Evolutionary conservation across 2,797 vertebrate species (phyloP), one percentile per base, ranked within the genome.

Genomic region (Falco berigora): DNA sequence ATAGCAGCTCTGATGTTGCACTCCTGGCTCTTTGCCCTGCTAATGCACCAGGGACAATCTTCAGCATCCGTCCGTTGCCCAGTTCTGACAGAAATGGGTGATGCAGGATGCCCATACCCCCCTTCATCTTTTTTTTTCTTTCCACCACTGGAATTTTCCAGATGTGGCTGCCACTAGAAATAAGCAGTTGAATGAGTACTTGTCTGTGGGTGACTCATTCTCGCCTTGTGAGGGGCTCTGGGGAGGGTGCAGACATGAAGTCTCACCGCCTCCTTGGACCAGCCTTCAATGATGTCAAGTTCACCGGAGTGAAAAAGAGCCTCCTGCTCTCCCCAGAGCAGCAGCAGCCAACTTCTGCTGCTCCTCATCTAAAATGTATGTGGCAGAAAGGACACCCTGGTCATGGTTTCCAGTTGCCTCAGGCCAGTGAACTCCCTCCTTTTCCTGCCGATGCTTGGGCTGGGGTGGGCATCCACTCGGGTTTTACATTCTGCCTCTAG

Each of bases 121-220:
- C 14, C 47, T 44, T 59, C 14, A 5, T 68, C 49, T 47, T 64
- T 72, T 86, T 86, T 80, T 27, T 53, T 42, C 88, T 94, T 79
- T 0, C 2, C 42, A 42, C 34, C 53, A 77, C 66, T 30, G 0
- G 0, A 34, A 40, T 94, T 97, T 96, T 97, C 88, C 90, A 93
- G 64, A 81, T 86, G 69, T 56, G 49, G 30, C 83, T 95, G 83
- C 74, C 55, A 44, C 59, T 86, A 61, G 72, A 81, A 96, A 88
- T 58, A 52, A 84, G 62, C 58, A 44, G 38, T 16, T 58, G 58
- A 92, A 90, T 34, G 74, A 91, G 69, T 34, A 27, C 55, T 96
- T 83, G 50, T 80, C 42, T 81, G 68, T 0, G 11, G 8, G 30
- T 94, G 94, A 85, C 67, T 92, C 90, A 86, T 88, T 88, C 82